phyloP scores from a whole-genome alignment of 37 sponge, comb jelly and placozoan species.

The Chondrosia reniformis region DNA sequence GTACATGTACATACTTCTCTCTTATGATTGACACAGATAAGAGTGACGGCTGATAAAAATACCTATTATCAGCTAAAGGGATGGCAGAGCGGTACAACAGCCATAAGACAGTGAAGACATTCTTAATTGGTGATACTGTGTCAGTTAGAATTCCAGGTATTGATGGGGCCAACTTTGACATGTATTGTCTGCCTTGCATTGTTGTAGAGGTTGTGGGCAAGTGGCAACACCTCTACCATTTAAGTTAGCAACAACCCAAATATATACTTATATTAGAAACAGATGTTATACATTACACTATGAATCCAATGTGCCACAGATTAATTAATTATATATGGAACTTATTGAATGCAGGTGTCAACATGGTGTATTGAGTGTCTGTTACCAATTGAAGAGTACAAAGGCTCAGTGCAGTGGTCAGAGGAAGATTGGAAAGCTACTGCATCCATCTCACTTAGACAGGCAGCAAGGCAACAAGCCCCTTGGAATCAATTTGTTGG shows the following conservation, averaged over 20 bases:
- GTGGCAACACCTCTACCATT: neutral
- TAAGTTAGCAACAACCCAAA: neutral
- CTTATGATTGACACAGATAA: neutral
- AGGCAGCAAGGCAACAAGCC: constrained; percentile 15
- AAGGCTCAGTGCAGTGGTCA: constrained; percentile 9
- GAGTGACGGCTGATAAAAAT: neutral
- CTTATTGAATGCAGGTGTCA: neutral
- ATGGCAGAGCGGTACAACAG: constrained; percentile 7
- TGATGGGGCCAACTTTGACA: no score
- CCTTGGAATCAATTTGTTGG: constrained; percentile 13
- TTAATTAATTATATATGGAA: neutral
- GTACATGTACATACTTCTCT: neutral
- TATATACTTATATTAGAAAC: neutral
- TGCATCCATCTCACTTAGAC: constrained; percentile 1
- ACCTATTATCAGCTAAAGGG: neutral
- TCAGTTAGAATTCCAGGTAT: constrained; percentile 9
- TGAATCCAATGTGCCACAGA: neutral
- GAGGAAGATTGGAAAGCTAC: neutral
- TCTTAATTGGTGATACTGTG: constrained; percentile 3
- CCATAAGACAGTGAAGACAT: neutral
- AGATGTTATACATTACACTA: neutral
- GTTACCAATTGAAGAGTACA: neutral
- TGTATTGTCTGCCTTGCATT: no score
- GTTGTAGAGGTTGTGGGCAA: neutral
- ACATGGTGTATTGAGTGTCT: neutral